Base-by-base conservation (phyloP, 2,797 vertebrate species). In the Lagocephalus sceleratus region DNA sequence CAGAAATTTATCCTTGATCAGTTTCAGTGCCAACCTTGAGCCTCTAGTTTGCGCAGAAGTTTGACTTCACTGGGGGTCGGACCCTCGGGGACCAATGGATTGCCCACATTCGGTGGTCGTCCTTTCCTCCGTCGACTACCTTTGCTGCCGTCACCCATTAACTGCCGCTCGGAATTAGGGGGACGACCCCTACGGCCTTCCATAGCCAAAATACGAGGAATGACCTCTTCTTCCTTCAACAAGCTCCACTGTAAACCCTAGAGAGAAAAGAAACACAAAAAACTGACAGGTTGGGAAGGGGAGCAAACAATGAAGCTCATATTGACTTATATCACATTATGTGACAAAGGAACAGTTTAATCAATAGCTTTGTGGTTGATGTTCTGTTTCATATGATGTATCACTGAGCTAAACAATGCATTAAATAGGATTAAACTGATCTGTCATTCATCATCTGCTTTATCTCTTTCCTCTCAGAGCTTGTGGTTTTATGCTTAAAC, bases 161-260 rank as follows among this genome's bases (percentile, higher is more conserved):
- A 85, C 68, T 93, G 94, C 3, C 94, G 91, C 0, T 97, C 96
- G 0, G 93, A 78, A 63, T 92, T 94, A 0, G 94, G 91, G 2
- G 94, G 93, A 0, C 96, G 92, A 17, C 95, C 94, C 78, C 96
- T 84, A 0, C 95, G 94, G 8, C 95, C 94, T 51, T 98, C 97
- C 95, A 98, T 95, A 0, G 94, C 93, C 84, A 94, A 87, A 88
- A 99, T 94, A n/a, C 79, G 92, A 63, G 96, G 95, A 76, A 96
- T 79, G 38, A 98, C 92, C 51, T 98, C 97, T 56, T 98, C 95
- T 58, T 97, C 94, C 79, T 95, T 96, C 88, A 99, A 88, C 50
- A 96, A 89, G 86, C 91, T 96, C 97, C 97, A 99, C 87, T 98
- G 97, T 89, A 98, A 87, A 57, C 96, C 97, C 97, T 99, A 26